Conservation (phyloP, 2,888 invertebrate species). For the Sussaba pulchella region DNA sequence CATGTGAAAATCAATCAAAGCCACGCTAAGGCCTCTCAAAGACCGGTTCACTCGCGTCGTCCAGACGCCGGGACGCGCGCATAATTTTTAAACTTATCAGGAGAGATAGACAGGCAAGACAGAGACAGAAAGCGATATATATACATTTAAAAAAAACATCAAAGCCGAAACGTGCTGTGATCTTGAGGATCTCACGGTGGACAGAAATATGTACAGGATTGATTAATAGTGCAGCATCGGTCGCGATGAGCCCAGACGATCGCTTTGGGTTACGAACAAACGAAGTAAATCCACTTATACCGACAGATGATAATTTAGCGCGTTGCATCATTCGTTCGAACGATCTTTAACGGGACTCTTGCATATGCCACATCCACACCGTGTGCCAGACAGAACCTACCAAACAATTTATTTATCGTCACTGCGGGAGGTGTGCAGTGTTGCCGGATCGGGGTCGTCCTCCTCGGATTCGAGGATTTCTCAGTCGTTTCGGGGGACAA, state of each 20-base stretch:
- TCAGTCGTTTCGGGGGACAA: no score
- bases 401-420: conserved; percentile 80
- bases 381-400: conserved; percentile 65
- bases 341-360: conserved; percentile 39
- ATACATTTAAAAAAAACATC: conserved; percentile 57
- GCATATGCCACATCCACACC: conserved; percentile 6
- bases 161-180: conserved; percentile 62
- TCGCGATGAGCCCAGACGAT: conserved; percentile 51
- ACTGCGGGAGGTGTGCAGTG: conserved; percentile 79
- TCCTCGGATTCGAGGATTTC: no score
- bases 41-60: conserved; percentile 59
- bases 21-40: conserved; percentile 52
- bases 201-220: conserved; percentile 66
- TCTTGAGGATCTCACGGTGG: conserved; percentile 60
- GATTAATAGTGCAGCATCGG: conserved; percentile 69
- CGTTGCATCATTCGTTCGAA: conserved; percentile 44
- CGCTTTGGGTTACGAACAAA: conserved; percentile 55
- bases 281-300: conserved; percentile 37
- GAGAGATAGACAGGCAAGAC: not conserved
- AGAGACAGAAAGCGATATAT: not conserved
- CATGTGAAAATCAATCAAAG: conserved; percentile 65
- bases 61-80: conserved; percentile 36
- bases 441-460: no score
- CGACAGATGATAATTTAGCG: conserved; percentile 63
- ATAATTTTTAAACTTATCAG: conserved; percentile 60